phyloP scores from a whole-genome alignment of 2,113 vertebrate species.

The Cariama cristata region DNA sequence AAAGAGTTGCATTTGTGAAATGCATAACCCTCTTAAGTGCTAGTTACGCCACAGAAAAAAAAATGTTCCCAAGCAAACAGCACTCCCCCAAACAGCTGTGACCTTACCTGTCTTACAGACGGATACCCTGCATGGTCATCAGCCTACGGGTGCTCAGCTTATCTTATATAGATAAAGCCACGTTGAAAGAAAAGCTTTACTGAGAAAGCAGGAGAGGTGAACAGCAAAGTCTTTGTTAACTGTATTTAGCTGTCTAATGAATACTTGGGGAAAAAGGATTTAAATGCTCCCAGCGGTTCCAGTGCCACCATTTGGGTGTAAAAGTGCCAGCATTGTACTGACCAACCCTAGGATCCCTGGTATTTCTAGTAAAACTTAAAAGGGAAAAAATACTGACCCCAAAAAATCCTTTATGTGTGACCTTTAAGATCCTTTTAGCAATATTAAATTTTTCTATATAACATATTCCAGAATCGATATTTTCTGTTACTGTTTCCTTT shows the following conservation, averaged over 20 bases:
- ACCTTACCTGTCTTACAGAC: background rate
- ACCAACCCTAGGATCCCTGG: background rate
- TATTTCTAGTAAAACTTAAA: background rate
- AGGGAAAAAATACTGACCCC: background rate
- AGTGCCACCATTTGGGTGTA: background rate
- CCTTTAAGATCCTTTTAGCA: background rate
- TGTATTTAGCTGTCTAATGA: background rate
- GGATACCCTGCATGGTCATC: background rate
- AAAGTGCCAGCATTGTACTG: background rate
- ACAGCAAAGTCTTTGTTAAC: background rate
- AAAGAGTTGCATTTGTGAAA: background rate
- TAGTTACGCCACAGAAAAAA: background rate
- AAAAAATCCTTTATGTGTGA: background rate
- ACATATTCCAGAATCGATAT: accelerated
- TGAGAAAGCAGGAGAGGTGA: background rate
- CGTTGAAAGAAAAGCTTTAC: background rate
- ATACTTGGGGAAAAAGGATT: background rate
- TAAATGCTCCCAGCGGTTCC: background rate
- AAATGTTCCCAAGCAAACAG: background rate
- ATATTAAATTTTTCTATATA: background rate
- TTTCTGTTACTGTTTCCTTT: background rate
- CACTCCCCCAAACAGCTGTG: background rate
- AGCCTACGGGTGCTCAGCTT: background rate
- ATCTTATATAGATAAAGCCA: background rate
- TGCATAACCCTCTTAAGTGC: background rate